Percentiles rank a stretch among this genome's conserved stretches.
Evolutionary conservation across 2,888 invertebrate genomes (phyloP).

Genomic region (Dendrolimus houi): DNA sequence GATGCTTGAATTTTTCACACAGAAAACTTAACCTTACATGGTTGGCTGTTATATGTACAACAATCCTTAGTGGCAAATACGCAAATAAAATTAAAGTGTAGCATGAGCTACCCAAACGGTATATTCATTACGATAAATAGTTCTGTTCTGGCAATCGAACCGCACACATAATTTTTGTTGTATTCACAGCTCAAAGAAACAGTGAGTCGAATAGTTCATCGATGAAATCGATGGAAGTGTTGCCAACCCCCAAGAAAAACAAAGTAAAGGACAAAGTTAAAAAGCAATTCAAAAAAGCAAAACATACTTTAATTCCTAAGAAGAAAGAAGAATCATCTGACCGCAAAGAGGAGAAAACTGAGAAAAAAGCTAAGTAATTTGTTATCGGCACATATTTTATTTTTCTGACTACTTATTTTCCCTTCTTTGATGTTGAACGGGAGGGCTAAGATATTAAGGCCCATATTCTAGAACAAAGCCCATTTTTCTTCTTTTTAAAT

Average conservation of each 20-base stretch:
- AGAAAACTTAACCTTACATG: too few species aligned
- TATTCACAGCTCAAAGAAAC: conserved; percentile 60
- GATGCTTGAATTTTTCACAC: too few species aligned
- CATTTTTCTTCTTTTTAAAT: too few species aligned
- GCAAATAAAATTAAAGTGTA: too few species aligned
- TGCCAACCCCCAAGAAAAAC: conserved; percentile 53
- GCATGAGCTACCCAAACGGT: too few species aligned
- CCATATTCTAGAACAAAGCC: too few species aligned
- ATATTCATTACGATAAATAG: too few species aligned
- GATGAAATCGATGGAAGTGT: conserved; percentile 54
- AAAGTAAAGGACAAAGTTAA: conserved; percentile 70
- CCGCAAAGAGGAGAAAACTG: conserved; percentile 48
- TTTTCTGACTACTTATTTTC: not conserved
- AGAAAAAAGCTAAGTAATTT: conserved; percentile 45
- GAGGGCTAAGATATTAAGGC: too few species aligned
- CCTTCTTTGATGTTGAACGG: conserved; percentile 2
- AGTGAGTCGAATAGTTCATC: conserved; percentile 64
- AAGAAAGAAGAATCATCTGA: conserved; percentile 52
- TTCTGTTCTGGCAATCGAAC: too few species aligned
- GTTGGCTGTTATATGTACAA: too few species aligned
- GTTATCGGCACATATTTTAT: conserved; percentile 1
- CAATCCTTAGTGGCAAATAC: too few species aligned
- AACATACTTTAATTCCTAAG: conserved; percentile 57
- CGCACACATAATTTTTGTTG: not conserved
- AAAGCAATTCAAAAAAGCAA: conserved; percentile 67